phyloP scores from a whole-genome alignment of 1,140 invertebrate species.

The Whitmania pigra region DNA sequence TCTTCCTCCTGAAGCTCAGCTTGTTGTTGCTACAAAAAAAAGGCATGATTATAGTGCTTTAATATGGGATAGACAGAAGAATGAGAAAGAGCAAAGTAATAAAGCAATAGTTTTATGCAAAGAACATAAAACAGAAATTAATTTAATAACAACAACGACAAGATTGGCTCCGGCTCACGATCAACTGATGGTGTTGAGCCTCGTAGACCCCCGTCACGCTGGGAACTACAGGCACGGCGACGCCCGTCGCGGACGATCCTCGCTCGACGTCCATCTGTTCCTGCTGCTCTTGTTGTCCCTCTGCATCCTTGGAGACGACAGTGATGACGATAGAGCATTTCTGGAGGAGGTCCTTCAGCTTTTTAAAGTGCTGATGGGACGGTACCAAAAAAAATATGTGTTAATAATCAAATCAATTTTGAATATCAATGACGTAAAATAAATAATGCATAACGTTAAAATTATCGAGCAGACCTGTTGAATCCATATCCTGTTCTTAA shows the following conservation, averaged over 20 bases:
- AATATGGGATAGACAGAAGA: too few species aligned
- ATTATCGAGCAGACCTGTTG: background rate
- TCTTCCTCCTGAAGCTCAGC: too few species aligned
- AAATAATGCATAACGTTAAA: background rate
- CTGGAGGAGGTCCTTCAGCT: constrained; percentile 17
- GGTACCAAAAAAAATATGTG: background rate
- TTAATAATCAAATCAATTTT: background rate
- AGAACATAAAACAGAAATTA: too few species aligned
- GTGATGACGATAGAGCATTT: constrained; percentile 20
- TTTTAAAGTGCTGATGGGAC: constrained; percentile 13
- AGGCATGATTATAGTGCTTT: too few species aligned
- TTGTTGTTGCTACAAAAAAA: too few species aligned
- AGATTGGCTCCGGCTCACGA: too few species aligned
- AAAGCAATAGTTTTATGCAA: too few species aligned
- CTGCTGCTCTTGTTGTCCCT: constrained; percentile 7
- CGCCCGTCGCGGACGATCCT: background rate
- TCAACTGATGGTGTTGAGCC: too few species aligned
- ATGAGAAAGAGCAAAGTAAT: too few species aligned
- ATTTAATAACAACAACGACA: too few species aligned
- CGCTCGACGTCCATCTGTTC: background rate
- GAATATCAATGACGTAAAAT: background rate
- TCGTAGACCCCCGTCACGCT: too few species aligned
- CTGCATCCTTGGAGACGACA: constrained; percentile 4
- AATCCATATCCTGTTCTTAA: constrained; percentile 20
- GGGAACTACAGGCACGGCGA: background rate